Conservation (phyloP, 2,113 vertebrate species). For the Toxotes jaculatrix region DNA sequence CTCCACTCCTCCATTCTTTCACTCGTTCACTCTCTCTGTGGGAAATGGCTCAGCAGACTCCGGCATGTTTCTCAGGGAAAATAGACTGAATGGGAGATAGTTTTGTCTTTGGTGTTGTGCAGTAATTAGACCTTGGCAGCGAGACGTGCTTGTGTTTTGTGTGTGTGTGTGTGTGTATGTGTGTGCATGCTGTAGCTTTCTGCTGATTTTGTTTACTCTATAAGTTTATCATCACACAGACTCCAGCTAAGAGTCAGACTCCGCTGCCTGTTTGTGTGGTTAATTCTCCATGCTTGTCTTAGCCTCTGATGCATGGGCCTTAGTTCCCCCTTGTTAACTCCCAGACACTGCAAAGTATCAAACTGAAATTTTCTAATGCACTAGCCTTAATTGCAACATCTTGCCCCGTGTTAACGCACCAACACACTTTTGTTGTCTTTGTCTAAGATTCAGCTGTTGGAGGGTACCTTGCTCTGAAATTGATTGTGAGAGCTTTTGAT, state of each 20-base stretch:
- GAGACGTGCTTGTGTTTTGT: neutral
- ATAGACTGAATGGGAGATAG: conserved; percentile 46
- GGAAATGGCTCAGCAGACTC: neutral
- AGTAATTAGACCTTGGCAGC: conserved; percentile 53
- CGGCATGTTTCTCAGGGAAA: conserved; percentile 29
- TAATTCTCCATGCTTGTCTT: conserved; percentile 56
- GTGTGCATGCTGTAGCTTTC: neutral
- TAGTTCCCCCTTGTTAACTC: conserved; percentile 42
- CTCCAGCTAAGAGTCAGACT: conserved; percentile 39
- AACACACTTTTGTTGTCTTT: neutral
- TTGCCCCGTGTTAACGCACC: neutral
- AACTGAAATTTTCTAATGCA: conserved; percentile 23
- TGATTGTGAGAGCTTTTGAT: neutral
- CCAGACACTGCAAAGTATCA: conserved; percentile 20
- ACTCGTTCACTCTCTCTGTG: neutral
- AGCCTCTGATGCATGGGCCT: conserved; percentile 40
- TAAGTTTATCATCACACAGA: conserved; percentile 41
- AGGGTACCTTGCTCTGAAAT: neutral
- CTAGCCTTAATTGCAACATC: conserved; percentile 6
- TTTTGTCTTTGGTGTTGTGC: conserved; percentile 55
- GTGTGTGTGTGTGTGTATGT: conserved; percentile 29
- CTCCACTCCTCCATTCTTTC: neutral
- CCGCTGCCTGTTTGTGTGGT: conserved; percentile 30
- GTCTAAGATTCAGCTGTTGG: neutral
- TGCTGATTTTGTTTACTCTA: conserved; percentile 51